phyloP scores from a whole-genome alignment of 2,888 invertebrate genomes.

The Synanthedon andrenaeformis region DNA sequence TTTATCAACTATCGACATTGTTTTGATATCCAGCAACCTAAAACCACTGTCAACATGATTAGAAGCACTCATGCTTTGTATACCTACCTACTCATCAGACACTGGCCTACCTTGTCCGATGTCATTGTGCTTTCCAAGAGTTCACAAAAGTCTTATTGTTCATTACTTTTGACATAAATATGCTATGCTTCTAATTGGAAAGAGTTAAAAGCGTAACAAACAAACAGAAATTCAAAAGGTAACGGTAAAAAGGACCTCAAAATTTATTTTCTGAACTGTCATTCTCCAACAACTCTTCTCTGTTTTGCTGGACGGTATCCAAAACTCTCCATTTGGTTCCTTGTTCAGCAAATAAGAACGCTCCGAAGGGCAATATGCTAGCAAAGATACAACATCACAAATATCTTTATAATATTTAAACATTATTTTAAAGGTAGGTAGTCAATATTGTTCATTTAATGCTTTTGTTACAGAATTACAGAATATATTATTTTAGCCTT shows the following conservation, averaged over 20 bases:
- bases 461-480: background rate
- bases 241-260: constrained; percentile 26
- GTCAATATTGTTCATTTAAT: constrained; percentile 1
- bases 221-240: background rate
- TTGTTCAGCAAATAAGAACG: constrained; percentile 35
- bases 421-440: constrained; percentile 19
- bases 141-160: too few relatives aligned
- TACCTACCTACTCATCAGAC: too few relatives aligned
- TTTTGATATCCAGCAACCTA: too few relatives aligned
- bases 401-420: constrained; percentile 45
- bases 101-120: too few relatives aligned
- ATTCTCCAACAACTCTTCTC: constrained; percentile 49
- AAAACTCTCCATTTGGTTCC: constrained; percentile 41
- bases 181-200: too few relatives aligned
- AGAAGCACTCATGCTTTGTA: too few relatives aligned
- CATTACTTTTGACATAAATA: too few relatives aligned
- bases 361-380: constrained; percentile 42
- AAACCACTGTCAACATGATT: too few relatives aligned
- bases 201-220: too few relatives aligned
- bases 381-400: constrained; percentile 44
- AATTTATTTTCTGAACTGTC: constrained; percentile 41
- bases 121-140: too few relatives aligned
- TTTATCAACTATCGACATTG: too few relatives aligned
- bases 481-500: too few relatives aligned
- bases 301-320: constrained; percentile 44